These are phyloP conservation scores for Drosophila santomea DNA, from an alignment of 1,140 invertebrate species.

Conservation along the genomic window DNA sequence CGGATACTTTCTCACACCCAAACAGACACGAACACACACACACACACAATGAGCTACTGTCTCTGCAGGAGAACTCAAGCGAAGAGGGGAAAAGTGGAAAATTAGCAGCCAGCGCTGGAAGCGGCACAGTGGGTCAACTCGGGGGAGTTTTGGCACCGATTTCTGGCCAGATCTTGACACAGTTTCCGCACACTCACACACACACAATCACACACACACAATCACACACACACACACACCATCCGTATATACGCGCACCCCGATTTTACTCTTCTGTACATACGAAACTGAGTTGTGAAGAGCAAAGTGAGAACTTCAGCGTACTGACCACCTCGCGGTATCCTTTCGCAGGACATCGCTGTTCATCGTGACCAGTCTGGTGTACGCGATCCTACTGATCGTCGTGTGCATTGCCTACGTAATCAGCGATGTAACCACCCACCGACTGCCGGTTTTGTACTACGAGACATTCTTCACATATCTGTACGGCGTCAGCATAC, in stretches of 20 bases:
- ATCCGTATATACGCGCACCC: constrained; percentile 25
- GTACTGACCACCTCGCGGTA: not conserved
- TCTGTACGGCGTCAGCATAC: constrained; percentile 96
- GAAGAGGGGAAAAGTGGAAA: constrained; percentile 12
- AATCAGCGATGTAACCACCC: constrained; percentile 96
- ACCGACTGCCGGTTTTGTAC: constrained; percentile 94
- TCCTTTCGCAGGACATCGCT: constrained; percentile 91
- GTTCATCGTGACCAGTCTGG: constrained; percentile 97
- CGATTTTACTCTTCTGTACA: constrained; percentile 27
- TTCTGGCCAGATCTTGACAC: constrained; percentile 40
- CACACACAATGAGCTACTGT: constrained; percentile 5
- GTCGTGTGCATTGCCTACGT: constrained; percentile 96
- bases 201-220: constrained; percentile 4
- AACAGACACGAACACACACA: constrained; percentile 8
- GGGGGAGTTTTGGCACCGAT: not conserved
- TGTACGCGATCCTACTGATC: constrained; percentile 96
- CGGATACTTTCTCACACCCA: constrained; percentile 17
- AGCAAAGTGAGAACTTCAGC: not conserved
- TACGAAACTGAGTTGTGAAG: constrained; percentile 1
- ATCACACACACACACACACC: constrained; percentile 12
- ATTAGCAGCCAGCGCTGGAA: constrained; percentile 20
- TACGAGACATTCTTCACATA: constrained; percentile 99
- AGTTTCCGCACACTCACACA: constrained; percentile 14
- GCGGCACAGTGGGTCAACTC: constrained; percentile 46
- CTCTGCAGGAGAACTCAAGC: not conserved